A percentile compares a stretch with the other conserved stretches of the same genome.
Conservation (phyloP, 23 tunicate species). For the Oikopleura dioica region DNA sequence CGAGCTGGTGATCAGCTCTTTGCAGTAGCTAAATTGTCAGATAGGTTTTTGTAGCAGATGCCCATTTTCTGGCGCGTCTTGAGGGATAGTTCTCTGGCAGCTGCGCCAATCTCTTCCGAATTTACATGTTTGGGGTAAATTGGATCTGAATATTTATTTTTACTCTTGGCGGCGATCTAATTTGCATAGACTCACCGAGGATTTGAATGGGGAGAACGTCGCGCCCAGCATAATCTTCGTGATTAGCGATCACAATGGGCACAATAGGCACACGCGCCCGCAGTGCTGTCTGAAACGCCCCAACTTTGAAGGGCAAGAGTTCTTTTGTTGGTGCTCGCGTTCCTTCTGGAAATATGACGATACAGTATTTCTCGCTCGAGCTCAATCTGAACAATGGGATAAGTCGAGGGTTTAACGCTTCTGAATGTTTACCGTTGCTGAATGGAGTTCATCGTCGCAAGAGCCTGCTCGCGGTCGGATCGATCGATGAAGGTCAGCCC, state of each 20-base stretch:
- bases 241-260: not conserved
- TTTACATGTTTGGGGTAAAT: too few species aligned
- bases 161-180: too few species aligned
- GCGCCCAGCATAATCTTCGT: not conserved
- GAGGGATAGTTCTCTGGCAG: too few species aligned
- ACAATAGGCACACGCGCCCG: not conserved
- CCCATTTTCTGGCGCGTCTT: too few species aligned
- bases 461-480: not conserved
- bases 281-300: not conserved
- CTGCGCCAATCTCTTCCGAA: too few species aligned
- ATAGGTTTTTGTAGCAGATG: too few species aligned
- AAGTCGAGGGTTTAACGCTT: not conserved
- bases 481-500: not conserved
- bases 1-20: too few species aligned
- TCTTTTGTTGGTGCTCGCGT: not conserved
- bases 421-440: not conserved
- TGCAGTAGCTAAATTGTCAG: too few species aligned
- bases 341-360: not conserved
- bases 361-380: not conserved
- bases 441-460: not conserved
- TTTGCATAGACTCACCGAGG: too few species aligned
- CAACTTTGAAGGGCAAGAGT: not conserved
- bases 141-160: too few species aligned
- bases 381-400: not conserved
- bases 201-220: not conserved